Base-by-base conservation (phyloP, 2,888 invertebrate species). In the Melangyna quadrimaculata region DNA sequence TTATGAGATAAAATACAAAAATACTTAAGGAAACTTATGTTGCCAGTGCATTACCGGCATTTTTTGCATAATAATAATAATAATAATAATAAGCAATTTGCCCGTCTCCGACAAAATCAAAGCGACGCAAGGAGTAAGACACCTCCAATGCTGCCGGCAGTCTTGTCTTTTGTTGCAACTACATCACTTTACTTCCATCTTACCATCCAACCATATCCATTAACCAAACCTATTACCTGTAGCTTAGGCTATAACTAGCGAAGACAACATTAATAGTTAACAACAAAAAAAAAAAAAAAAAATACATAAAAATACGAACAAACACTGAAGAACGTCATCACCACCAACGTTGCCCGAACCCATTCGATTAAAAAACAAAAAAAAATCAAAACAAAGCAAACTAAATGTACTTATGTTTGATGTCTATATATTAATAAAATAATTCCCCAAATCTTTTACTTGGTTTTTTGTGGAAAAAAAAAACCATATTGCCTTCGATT, bases 61-160 rank as follows among this genome's bases (percentile, higher is more conserved):
- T 86, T 63, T 69, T 70, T 70, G 78, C 69, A 73, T 65, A 77
- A 86, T 78, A 86, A 81, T 80, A 86, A 73, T 65, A 77, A 86
- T 78, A 86, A 81, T 80, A 86, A 86, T 86, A 86, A 86, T 86
- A 86, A 86, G 73, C 86, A 81, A 78, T 86, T 86, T 86, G 78
- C 72, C 86, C 81, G 63, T 81, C 81, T 80, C 73, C 73, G 12
- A 27, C 55, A 43, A 63, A 14, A 59, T 17, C 27, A 37, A 24
- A 9, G 1, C 35, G 10, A 51, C 22, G 69, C 8, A 48, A 75
- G 57, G 75, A 78, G 24, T 12, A 63, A 32, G 27, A 53, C n/a
- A n/a, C 48, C 70, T 12, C n/a, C 59, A 48, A 51, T 55, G 73
- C 78, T 78, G 75, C 67, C 69, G 84, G 80, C 80, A 72, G 77